Percentiles rank a stretch among this genome's conserved stretches.
Evolutionary conservation across 23 tunicate species (phyloP).

Genomic region (Trididemnum nubilum): DNA sequence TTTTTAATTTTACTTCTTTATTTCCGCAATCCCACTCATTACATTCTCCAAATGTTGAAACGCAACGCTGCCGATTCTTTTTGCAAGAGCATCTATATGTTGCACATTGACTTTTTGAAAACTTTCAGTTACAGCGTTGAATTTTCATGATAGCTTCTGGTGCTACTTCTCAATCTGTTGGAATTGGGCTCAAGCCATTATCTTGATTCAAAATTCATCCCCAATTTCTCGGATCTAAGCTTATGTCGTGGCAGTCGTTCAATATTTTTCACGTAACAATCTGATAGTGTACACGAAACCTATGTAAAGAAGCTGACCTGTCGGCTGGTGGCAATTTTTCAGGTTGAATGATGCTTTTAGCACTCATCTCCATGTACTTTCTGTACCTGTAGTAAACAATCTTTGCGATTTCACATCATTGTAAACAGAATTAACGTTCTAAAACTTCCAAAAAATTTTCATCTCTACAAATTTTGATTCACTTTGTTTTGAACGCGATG

Average conservation of each 20-base stretch:
- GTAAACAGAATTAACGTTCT: neutral
- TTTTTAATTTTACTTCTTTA: neutral
- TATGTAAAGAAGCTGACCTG: neutral
- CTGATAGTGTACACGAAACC: neutral
- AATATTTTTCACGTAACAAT: neutral
- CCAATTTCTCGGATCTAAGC: neutral
- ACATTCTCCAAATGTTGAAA: neutral
- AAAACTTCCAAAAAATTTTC: no score
- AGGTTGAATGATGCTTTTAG: neutral
- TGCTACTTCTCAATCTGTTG: neutral
- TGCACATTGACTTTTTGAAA: neutral
- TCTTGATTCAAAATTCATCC: neutral
- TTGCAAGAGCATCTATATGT: neutral
- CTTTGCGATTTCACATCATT: neutral
- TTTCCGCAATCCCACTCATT: neutral
- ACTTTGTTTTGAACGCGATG: no score
- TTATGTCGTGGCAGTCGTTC: neutral
- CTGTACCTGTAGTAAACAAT: neutral
- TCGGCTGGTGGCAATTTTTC: constrained; percentile 10
- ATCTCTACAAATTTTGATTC: no score
- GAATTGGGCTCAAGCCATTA: neutral
- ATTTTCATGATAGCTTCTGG: neutral
- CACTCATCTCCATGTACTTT: neutral
- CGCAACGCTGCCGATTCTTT: neutral
- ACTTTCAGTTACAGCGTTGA: neutral